Evolutionary conservation across 1,140 invertebrate genomes (phyloP).

Genomic region (Bombus terrestris): DNA sequence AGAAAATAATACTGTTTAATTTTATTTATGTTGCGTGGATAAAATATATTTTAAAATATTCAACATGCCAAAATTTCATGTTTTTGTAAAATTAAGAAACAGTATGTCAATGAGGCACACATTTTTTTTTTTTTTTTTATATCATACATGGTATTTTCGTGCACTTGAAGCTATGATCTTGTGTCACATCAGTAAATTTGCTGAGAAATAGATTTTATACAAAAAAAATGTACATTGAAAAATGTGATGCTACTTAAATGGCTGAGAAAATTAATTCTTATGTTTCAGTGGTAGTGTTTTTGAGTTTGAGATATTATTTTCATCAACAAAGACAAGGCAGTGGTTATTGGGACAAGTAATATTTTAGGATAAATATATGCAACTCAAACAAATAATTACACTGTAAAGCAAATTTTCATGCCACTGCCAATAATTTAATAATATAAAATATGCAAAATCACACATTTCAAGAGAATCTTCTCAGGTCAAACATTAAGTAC

Average conservation of each 20-base stretch:
- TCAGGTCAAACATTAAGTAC: slow-evolving; percentile 72
- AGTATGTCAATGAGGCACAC: not conserved
- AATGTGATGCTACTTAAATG: not conserved
- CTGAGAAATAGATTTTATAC: not conserved
- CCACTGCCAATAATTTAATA: slow-evolving; percentile 72
- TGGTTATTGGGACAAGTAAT: slow-evolving; percentile 36
- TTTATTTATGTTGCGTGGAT: not conserved
- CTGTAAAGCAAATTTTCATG: slow-evolving; percentile 74
- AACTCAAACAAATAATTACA: slow-evolving; percentile 70
- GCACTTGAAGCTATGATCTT: slow-evolving; percentile 4
- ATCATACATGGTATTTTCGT: slow-evolving; percentile 3
- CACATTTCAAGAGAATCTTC: slow-evolving; percentile 68
- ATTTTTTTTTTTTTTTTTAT: not conserved
- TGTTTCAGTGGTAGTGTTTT: slow-evolving; percentile 25
- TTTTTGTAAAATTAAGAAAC: slow-evolving; percentile 16
- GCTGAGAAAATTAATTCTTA: slow-evolving; percentile 1
- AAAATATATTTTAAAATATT: slow-evolving; percentile 5
- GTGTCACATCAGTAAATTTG: slow-evolving; percentile 14
- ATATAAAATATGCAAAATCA: slow-evolving; percentile 61
- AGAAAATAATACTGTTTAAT: not conserved
- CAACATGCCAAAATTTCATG: slow-evolving; percentile 25
- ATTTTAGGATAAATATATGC: slow-evolving; percentile 47
- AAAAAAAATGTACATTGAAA: not conserved
- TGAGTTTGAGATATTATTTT: slow-evolving; percentile 6
- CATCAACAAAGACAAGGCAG: slow-evolving; percentile 33